Evolutionary conservation across 2,113 vertebrate species (phyloP), one percentile per base, ranked within the genome.

Genomic region (Thinocorus orbignyianus): DNA sequence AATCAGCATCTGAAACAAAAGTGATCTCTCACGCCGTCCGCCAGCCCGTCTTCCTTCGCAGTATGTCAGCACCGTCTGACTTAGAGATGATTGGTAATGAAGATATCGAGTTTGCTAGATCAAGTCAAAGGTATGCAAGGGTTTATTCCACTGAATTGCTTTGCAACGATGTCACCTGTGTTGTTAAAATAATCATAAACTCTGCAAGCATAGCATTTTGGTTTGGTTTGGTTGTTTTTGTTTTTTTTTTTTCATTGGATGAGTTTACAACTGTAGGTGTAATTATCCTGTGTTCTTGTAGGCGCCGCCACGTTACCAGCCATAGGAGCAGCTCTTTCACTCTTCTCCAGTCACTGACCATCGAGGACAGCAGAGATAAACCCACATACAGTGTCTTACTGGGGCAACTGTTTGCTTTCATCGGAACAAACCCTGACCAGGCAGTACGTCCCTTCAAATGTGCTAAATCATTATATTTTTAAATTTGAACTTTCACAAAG

Each of bases 61-160:
- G 99, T 92, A 99, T 99, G 99, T 99, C 99, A 1, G 99, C 99
- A 9, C 99, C 99, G 1, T 99, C 99, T 28, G 99, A 99, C 97
- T 97, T 99, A 71, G 99, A 99, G 96, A 99, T 99, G 99, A 99
- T 99, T 14, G 99, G 99, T 44, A 99, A 98, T 8, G 99, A 99
- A 81, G 99, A 99, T 68, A 87, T 99, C 54, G 99, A 99, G 97
- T 99, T 99, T 95, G 98, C 98, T 62, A 98, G 99, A 57, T 98
- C 98, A 7, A 98, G 98, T 39, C 99, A 99, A 96, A 99, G 99
- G 99, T 99, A 97, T 2, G 3, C 31, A 11, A 60, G 30, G 13
- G 1, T 18, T 73, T 5, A 22, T 41, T 60, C 65, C 42, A 8
- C 11, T 46, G 5, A 49, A 24, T 23, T 88, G 68, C 78, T 58